Evolutionary conservation across 1,140 invertebrate genomes (phyloP).

Genomic region (Drosophila sturtevanti): DNA sequence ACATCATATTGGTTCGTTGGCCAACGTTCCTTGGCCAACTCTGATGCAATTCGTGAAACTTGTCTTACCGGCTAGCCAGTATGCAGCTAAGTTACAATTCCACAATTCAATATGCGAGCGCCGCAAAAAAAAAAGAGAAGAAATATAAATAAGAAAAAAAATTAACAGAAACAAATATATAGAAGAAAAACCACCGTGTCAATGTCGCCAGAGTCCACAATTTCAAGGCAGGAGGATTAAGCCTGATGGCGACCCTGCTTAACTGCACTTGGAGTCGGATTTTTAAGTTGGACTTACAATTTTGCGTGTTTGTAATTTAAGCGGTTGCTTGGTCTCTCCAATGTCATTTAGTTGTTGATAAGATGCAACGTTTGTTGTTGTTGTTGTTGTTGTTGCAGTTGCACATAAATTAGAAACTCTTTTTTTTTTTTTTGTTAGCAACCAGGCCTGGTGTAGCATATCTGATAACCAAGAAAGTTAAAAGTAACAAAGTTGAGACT

Average conservation of each 20-base stretch:
- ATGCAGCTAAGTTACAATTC: conserved; percentile 51
- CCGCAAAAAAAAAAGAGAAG: conserved; percentile 44
- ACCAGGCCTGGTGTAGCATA: conserved; percentile 53
- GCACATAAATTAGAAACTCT: conserved; percentile 74
- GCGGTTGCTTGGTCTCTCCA: conserved; percentile 49
- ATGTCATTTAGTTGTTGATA: conserved; percentile 77
- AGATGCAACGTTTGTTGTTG: conserved; percentile 53
- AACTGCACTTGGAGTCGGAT: conserved; percentile 50
- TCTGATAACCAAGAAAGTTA: conserved; percentile 64
- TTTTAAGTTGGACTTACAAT: conserved; percentile 12
- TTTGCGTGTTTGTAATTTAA: conserved; percentile 76
- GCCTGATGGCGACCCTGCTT: conserved; percentile 33
- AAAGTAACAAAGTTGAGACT: conserved; percentile 29
- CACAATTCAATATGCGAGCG: conserved; percentile 76
- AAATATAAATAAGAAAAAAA: too few relatives aligned
- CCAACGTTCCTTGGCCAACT: conserved; percentile 35
- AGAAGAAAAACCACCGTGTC: conserved; percentile 72
- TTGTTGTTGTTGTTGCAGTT: conserved; percentile 13
- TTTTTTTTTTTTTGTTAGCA: not conserved
- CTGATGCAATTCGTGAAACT: conserved; percentile 77
- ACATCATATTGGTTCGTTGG: conserved; percentile 65
- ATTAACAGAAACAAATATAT: not conserved
- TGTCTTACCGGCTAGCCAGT: conserved; percentile 62
- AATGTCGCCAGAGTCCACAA: conserved; percentile 63
- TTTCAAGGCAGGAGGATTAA: conserved; percentile 39